Evolutionary conservation across 2,888 invertebrate species (phyloP).

Genomic region (Aporophyla lueneburgensis): DNA sequence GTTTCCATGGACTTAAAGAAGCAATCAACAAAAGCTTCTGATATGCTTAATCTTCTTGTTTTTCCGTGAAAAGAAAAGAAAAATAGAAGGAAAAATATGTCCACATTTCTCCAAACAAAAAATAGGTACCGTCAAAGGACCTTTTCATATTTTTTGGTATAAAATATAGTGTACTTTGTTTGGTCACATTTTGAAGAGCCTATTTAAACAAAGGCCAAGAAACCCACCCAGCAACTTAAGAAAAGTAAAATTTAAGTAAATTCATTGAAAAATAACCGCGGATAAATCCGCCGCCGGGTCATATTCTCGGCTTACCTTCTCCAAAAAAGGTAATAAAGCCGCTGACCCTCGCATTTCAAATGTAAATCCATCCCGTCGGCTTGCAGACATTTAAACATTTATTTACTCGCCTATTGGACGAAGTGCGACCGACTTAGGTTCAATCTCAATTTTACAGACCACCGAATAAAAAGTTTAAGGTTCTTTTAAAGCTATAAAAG

Average conservation of each 20-base stretch:
- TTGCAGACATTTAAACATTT: slow-evolving; percentile 81
- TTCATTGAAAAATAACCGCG: slow-evolving; percentile 67
- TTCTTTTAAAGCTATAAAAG: slow-evolving; percentile 57
- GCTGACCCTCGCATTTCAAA: slow-evolving; percentile 81
- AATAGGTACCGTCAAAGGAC: neutral
- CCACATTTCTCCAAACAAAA: neutral
- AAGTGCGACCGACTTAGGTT: slow-evolving; percentile 70
- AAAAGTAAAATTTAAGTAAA: slow-evolving; percentile 48
- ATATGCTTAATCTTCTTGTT: slow-evolving; percentile 40
- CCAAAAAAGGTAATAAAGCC: slow-evolving; percentile 81
- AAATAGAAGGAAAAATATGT: slow-evolving; percentile 33
- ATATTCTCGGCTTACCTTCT: slow-evolving; percentile 72
- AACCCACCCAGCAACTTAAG: slow-evolving; percentile 16
- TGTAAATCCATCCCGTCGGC: slow-evolving; percentile 80
- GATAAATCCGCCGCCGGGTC: slow-evolving; percentile 65
- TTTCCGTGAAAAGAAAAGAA: slow-evolving; percentile 23
- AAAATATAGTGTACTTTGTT: slow-evolving; percentile 19
- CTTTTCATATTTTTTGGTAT: slow-evolving; percentile 2
- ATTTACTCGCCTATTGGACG: slow-evolving; percentile 74
- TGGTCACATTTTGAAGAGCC: slow-evolving; percentile 1
- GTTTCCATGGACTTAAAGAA: slow-evolving; percentile 42
- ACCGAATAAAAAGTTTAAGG: slow-evolving; percentile 62
- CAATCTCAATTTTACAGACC: slow-evolving; percentile 70
- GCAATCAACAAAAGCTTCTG: slow-evolving; percentile 33
- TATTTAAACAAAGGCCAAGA: slow-evolving; percentile 20